Conservation (phyloP, 1,140 invertebrate species). For the Megalonaias nervosa region DNA sequence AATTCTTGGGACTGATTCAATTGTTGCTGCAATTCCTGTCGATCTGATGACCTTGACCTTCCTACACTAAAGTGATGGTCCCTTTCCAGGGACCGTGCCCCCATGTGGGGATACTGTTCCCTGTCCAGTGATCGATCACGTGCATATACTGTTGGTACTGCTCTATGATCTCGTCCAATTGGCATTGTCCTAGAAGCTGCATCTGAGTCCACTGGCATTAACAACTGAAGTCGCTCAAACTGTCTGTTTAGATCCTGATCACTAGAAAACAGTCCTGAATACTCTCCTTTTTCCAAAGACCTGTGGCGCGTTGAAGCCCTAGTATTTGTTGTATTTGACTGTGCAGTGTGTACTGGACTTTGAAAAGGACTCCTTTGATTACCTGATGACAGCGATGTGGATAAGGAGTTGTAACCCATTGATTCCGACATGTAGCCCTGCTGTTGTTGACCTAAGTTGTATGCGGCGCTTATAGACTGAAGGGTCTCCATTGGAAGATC, state of each 20-base stretch:
- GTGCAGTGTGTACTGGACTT: slow-evolving; percentile 40
- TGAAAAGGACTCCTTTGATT: slow-evolving; percentile 42
- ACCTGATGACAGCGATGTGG: slow-evolving; percentile 16
- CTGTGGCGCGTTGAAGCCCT: slow-evolving; percentile 43
- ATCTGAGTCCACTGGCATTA: slow-evolving; percentile 27
- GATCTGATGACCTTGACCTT: slow-evolving; percentile 56
- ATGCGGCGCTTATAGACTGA: slow-evolving; percentile 52
- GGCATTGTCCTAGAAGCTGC: slow-evolving; percentile 36
- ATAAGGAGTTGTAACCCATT: slow-evolving; percentile 32
- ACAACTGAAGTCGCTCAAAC: slow-evolving; percentile 55
- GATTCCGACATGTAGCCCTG: slow-evolving; percentile 33
- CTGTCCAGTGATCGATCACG: slow-evolving; percentile 66
- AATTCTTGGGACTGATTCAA: slow-evolving; percentile 57
- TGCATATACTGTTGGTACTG: slow-evolving; percentile 38
- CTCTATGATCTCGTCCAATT: slow-evolving; percentile 21
- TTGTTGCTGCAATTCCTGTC: slow-evolving; percentile 50
- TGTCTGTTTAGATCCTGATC: slow-evolving; percentile 61
- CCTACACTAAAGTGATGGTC: slow-evolving; percentile 52
- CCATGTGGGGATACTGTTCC: slow-evolving; percentile 67
- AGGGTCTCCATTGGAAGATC: slow-evolving; percentile 56
- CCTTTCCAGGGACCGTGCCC: slow-evolving; percentile 67
- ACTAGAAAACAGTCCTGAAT: slow-evolving; percentile 46
- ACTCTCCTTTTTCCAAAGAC: slow-evolving; percentile 55
- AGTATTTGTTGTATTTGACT: slow-evolving; percentile 40
- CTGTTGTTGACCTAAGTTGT: slow-evolving; percentile 32